Evolutionary conservation across 2,888 invertebrate genomes (phyloP).

Genomic region (Pomacea canaliculata): DNA sequence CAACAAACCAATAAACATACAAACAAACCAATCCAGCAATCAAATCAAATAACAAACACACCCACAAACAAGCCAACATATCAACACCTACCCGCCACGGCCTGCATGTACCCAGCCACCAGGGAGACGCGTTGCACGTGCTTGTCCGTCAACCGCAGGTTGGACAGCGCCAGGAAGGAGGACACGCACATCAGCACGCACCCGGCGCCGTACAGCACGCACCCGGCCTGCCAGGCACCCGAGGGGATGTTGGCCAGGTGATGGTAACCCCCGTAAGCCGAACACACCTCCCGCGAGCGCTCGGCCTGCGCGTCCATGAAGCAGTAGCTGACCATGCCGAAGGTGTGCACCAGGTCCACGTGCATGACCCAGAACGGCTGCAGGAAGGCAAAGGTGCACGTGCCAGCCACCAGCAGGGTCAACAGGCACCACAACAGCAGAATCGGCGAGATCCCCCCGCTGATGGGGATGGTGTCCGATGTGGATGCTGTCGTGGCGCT

Average conservation of each 20-base stretch:
- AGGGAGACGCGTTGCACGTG: constrained; percentile 54
- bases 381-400: constrained; percentile 68
- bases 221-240: constrained; percentile 64
- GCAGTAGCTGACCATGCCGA: constrained; percentile 60
- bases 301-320: constrained; percentile 29
- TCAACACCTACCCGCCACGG: constrained; percentile 56
- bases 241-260: constrained; percentile 60
- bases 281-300: constrained; percentile 29
- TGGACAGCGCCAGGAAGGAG: constrained; percentile 57
- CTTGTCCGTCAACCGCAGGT: constrained; percentile 52
- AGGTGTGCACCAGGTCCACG: constrained; percentile 49
- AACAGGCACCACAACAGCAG: constrained; percentile 66
- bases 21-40: neutral
- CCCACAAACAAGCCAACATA: neutral
- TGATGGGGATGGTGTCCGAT: neutral
- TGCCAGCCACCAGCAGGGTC: constrained; percentile 66
- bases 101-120: constrained; percentile 61
- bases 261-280: constrained; percentile 58
- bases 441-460: constrained; percentile 27
- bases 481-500: neutral
- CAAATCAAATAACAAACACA: neutral
- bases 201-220: constrained; percentile 66
- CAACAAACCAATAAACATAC: too few species aligned
- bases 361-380: constrained; percentile 70
- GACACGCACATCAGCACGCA: constrained; percentile 63